These are phyloP conservation scores for Abrostola triplasia DNA, from an alignment of 2,888 invertebrate genomes.

Conservation along the genomic window DNA sequence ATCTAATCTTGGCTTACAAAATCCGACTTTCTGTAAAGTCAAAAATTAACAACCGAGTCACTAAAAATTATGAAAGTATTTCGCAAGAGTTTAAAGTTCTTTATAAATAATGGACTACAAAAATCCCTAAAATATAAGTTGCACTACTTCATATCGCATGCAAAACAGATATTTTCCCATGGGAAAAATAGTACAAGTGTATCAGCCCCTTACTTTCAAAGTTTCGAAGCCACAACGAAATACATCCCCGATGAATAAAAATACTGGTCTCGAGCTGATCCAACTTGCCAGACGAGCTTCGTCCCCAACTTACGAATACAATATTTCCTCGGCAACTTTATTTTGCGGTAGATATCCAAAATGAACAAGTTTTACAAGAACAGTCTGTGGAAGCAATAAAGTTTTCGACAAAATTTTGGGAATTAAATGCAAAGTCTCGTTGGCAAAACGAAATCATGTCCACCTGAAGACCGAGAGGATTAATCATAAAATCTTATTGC, in stretches of 20 bases:
- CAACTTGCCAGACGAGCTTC: constrained; percentile 47
- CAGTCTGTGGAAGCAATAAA: constrained; percentile 71
- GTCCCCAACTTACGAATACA: constrained; percentile 66
- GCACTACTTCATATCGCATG: constrained; percentile 5
- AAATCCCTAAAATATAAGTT: constrained; percentile 5
- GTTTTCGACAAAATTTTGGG: constrained; percentile 62
- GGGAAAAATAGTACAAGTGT: constrained; percentile 16
- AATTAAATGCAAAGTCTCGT: constrained; percentile 67
- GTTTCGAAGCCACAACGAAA: constrained; percentile 29
- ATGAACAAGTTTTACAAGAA: constrained; percentile 72
- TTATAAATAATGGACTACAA: background rate
- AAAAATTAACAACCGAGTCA: background rate
- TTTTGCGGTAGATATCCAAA: constrained; percentile 66
- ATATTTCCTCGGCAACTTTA: constrained; percentile 69
- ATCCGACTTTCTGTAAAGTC: background rate
- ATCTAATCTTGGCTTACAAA: background rate
- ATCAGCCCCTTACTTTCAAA: constrained; percentile 21
- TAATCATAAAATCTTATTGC: constrained; percentile 60
- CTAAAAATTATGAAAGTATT: background rate
- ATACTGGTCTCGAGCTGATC: constrained; percentile 37
- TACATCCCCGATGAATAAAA: constrained; percentile 54
- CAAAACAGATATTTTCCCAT: constrained; percentile 11
- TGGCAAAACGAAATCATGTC: constrained; percentile 58
- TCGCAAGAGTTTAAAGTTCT: background rate
- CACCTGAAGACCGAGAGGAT: constrained; percentile 65